Conservation (phyloP, 2,888 invertebrate genomes). For the Tipula unca region DNA sequence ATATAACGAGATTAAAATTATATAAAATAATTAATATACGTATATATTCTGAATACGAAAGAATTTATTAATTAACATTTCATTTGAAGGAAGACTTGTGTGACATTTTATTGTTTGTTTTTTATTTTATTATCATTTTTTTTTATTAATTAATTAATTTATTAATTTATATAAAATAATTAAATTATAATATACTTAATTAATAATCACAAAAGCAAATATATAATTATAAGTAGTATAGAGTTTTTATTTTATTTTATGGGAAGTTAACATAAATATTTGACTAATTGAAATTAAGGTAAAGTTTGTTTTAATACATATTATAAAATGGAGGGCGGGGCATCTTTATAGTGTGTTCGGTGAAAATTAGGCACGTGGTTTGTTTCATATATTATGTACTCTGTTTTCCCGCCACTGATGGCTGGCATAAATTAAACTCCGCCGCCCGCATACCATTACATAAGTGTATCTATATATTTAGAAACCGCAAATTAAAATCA, state of each 20-base stretch:
- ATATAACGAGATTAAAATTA: background rate
- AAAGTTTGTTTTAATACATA: background rate
- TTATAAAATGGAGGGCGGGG: background rate
- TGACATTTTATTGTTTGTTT: constrained; percentile 26
- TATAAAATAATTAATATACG: background rate
- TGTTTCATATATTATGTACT: background rate
- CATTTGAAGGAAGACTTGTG: constrained; percentile 28
- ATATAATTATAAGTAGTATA: background rate
- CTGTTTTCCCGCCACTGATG: background rate
- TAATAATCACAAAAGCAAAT: constrained; percentile 4
- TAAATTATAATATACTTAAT: background rate
- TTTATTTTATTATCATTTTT: constrained; percentile 19
- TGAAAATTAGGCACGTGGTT: background rate
- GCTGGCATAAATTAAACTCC: background rate
- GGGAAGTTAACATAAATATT: background rate
- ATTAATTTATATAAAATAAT: background rate
- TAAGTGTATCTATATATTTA: background rate
- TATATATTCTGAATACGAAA: constrained; percentile 25
- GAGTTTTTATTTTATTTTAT: background rate
- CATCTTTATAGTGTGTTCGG: background rate
- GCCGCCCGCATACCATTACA: background rate
- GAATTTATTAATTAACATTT: constrained; percentile 27
- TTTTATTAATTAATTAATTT: background rate
- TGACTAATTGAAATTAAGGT: background rate
- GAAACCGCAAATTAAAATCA: background rate